Evolutionary conservation across 2,888 invertebrate genomes (phyloP).

Genomic region (Phytoseiulus persimilis): DNA sequence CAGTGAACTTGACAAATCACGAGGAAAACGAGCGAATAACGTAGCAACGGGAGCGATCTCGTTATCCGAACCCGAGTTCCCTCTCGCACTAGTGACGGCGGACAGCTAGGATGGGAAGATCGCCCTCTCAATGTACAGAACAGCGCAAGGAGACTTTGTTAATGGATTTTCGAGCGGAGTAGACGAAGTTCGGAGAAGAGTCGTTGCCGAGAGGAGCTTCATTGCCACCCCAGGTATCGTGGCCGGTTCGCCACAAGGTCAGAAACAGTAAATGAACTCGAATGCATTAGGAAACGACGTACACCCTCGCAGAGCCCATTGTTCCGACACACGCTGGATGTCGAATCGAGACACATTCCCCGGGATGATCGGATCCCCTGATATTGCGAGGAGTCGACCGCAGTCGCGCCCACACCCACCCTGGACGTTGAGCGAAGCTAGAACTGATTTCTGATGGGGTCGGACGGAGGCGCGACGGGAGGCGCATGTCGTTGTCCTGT

Average conservation of each 20-base stretch:
- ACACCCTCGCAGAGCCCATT: too few species aligned
- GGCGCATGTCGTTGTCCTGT: too few species aligned
- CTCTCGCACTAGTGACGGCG: background rate
- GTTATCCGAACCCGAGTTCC: background rate
- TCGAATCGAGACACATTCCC: too few species aligned
- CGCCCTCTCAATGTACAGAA: background rate
- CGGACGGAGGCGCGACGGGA: background rate
- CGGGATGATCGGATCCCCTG: too few species aligned
- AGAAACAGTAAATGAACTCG: background rate
- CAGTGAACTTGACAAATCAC: background rate
- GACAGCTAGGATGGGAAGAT: background rate
- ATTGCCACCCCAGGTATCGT: background rate
- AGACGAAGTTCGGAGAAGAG: background rate
- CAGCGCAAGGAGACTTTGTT: background rate
- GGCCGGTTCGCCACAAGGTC: background rate
- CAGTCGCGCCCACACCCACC: too few species aligned
- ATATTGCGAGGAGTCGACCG: too few species aligned
- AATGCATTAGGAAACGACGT: background rate
- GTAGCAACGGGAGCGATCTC: background rate
- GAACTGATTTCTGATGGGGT: too few species aligned
- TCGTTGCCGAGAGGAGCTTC: background rate
- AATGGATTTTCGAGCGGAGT: background rate
- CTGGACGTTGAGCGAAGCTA: too few species aligned
- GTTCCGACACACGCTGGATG: too few species aligned
- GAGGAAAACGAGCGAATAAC: background rate